Evolutionary conservation across 2,888 invertebrate genomes (phyloP).

Genomic region (Eupithecia inturbata): DNA sequence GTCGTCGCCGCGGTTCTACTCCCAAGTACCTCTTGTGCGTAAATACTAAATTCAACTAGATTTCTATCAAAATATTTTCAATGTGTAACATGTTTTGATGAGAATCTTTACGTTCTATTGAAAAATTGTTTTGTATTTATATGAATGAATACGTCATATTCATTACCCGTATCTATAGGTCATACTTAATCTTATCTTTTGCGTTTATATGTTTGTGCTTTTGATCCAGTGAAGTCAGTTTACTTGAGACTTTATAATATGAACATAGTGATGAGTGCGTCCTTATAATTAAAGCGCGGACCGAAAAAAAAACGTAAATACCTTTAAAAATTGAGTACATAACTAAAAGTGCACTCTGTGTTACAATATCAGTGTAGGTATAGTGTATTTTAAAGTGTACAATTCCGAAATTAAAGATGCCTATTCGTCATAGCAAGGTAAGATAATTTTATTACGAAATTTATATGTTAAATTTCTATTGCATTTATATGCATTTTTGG

Average conservation of each 20-base stretch:
- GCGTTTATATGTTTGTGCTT: constrained; percentile 81
- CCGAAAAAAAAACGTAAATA: constrained; percentile 3
- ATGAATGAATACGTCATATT: constrained; percentile 64
- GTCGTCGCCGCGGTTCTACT: constrained; percentile 53
- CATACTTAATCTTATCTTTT: constrained; percentile 77
- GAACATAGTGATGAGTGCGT: constrained; percentile 60
- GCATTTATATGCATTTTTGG: neutral
- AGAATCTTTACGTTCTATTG: constrained; percentile 62
- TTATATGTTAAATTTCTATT: neutral
- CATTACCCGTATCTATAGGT: constrained; percentile 61
- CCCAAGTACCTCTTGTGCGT: constrained; percentile 53
- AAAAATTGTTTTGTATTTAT: constrained; percentile 70
- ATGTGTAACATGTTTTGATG: constrained; percentile 65
- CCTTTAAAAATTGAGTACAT: constrained; percentile 21
- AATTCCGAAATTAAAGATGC: constrained; percentile 64
- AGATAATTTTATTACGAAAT: constrained; percentile 22
- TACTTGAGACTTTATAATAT: constrained; percentile 69
- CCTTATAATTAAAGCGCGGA: constrained; percentile 28
- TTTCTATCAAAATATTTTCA: constrained; percentile 46
- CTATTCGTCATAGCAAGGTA: constrained; percentile 80
- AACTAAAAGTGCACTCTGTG: constrained; percentile 46
- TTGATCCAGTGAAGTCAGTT: constrained; percentile 78
- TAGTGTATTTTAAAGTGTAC: constrained; percentile 37
- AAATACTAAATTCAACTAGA: constrained; percentile 48
- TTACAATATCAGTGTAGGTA: constrained; percentile 47